Conservation (phyloP, 2,888 invertebrate species). For the Agonopterix heracliana region DNA sequence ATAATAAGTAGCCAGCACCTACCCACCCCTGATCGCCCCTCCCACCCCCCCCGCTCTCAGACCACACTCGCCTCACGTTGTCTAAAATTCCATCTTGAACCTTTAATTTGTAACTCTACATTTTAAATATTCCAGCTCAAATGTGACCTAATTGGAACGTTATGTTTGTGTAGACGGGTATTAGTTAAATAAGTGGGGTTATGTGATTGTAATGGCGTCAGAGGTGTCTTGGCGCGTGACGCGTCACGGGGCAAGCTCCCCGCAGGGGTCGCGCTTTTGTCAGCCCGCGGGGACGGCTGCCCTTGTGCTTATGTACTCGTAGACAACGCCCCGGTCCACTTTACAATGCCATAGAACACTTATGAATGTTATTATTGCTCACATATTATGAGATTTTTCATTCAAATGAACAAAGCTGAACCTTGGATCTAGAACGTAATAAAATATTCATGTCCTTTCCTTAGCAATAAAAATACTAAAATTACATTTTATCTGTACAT, state of each 20-base stretch:
- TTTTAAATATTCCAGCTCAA: slow-evolving; percentile 15
- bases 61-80: slow-evolving; percentile 37
- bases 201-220: slow-evolving; percentile 13
- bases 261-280: slow-evolving; percentile 45
- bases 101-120: slow-evolving; percentile 29
- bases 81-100: slow-evolving; percentile 33
- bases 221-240: slow-evolving; percentile 31
- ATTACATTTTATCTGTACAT: neutral
- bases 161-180: slow-evolving; percentile 5
- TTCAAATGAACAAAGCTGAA: too few species aligned
- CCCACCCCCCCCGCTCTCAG: slow-evolving; percentile 26
- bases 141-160: slow-evolving; percentile 20
- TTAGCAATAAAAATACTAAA: too few species aligned
- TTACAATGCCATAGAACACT: neutral
- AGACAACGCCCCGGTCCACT: neutral
- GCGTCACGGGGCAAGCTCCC: slow-evolving; percentile 25
- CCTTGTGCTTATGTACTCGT: slow-evolving; percentile 39
- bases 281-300: slow-evolving; percentile 37
- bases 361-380: neutral
- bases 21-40: slow-evolving; percentile 34
- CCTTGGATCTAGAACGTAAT: too few species aligned
- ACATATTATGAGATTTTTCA: neutral
- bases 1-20: slow-evolving; percentile 56
- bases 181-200: neutral
- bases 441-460: too few species aligned